These are phyloP conservation scores for Mayetiola destructor DNA, from an alignment of 2,888 invertebrate genomes.

Conservation along the genomic window DNA sequence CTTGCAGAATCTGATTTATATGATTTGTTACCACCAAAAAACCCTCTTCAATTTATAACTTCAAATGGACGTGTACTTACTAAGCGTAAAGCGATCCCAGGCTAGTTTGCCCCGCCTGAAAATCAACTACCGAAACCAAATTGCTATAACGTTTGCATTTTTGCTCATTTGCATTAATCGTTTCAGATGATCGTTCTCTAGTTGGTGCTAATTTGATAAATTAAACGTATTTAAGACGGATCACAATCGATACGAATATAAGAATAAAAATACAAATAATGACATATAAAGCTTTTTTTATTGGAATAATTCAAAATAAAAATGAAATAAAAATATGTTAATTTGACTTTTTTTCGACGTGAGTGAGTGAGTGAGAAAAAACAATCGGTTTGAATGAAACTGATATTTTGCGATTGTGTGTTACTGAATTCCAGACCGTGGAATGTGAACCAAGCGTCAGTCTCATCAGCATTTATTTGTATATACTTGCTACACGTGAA, in stretches of 20 bases:
- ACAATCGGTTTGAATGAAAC: too few relatives aligned
- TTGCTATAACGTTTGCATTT: background rate
- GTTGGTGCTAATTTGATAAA: background rate
- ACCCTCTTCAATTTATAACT: background rate
- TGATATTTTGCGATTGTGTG: too few relatives aligned
- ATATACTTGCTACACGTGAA: slow-evolving; percentile 7
- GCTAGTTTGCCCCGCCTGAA: slow-evolving; percentile 1
- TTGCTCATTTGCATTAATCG: background rate
- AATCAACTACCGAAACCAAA: background rate
- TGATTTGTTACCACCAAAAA: slow-evolving; percentile 2
- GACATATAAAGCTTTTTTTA: background rate
- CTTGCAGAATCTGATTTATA: background rate
- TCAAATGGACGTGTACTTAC: background rate
- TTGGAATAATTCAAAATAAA: background rate
- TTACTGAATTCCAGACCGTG: too few relatives aligned
- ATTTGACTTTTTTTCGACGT: too few relatives aligned
- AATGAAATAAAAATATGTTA: background rate
- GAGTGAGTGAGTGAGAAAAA: too few relatives aligned
- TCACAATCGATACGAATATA: too few relatives aligned
- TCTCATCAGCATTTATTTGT: too few relatives aligned
- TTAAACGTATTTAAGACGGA: too few relatives aligned
- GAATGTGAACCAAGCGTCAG: too few relatives aligned
- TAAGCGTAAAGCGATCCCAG: background rate
- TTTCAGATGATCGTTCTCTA: background rate
- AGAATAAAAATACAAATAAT: too few relatives aligned